Base-by-base conservation (phyloP, 2,797 vertebrate species). In the Pelodytes ibericus region DNA sequence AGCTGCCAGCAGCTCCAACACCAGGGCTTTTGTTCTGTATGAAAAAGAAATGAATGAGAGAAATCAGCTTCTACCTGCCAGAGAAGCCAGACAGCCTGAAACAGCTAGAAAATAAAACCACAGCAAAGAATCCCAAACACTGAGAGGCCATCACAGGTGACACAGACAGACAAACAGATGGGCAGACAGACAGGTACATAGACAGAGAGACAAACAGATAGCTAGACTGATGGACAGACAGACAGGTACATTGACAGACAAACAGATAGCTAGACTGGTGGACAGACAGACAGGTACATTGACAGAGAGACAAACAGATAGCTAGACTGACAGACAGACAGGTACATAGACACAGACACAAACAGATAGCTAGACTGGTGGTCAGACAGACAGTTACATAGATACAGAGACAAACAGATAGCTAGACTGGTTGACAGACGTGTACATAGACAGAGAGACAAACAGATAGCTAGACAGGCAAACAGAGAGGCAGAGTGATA, bases 1-100 rank as follows among this genome's bases (percentile, higher is more conserved):
- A 0, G 97, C 96, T 0, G 96, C 97, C 82, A 99, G 64, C 3
- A 99, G 84, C 59, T 99, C 97, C 80, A 99, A 81, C 20, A 99
- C 97, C 67, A 99, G 91, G 0, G 96, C 96, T 86, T 99, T 99
- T 0, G 96, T 99, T 89, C 96, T 98, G 88, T 6, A 53, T 83
- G 29, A 75, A 56, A 11, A 1, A 57, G 0, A 3, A 31, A 57
- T 29, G 1, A 11, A 57, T 85, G 72, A 0, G 39, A 63, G 16
- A 62, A 70, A 18, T 77, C 73, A 10, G 0, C 10, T 44, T 10
- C 59, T 13, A 2, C 33, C 72, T 3, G 18, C 44, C 78, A 0
- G 16, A 29, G 22, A 33, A 24, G n/a, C 10, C 7, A 16, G 39
- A 47, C 2, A 39, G 13, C 18, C 3, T 24, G 30, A 24, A 49